Evolutionary conservation across 2,797 vertebrate genomes (phyloP).

Genomic region (Myotis myotis): DNA sequence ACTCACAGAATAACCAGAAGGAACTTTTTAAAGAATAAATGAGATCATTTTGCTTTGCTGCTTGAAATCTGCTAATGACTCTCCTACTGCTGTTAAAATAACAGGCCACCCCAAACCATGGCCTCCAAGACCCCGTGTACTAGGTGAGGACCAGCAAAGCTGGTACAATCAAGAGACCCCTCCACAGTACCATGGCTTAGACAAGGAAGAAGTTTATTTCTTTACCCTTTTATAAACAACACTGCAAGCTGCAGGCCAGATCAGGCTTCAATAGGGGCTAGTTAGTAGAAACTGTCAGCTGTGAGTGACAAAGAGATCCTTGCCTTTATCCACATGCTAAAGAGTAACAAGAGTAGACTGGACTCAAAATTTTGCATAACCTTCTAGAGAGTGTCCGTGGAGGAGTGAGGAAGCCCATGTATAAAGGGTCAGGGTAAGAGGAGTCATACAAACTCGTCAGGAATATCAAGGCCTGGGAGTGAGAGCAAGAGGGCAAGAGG

Average conservation of each 20-base stretch:
- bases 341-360: constrained; percentile 93
- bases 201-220: not conserved
- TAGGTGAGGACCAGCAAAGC: not conserved
- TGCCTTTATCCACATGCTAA: constrained; percentile 92
- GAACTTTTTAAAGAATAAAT: constrained; percentile 61
- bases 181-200: not conserved
- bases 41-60: constrained; percentile 54
- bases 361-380: constrained; percentile 88
- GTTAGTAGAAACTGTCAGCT: constrained; percentile 92
- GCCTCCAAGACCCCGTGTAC: not conserved
- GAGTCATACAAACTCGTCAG: not conserved
- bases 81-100: not conserved
- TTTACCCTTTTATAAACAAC: constrained; percentile 86
- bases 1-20: constrained; percentile 27
- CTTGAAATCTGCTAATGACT: constrained; percentile 29
- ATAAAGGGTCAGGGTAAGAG: not conserved
- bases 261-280: constrained; percentile 92
- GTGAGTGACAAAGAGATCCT: constrained; percentile 94
- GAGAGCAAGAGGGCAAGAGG: not conserved
- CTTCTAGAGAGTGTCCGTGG: not conserved
- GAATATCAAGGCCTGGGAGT: not conserved
- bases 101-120: not conserved
- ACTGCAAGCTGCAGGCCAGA: constrained; percentile 92
- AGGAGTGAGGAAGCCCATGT: not conserved
- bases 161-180: not conserved